phyloP scores from a whole-genome alignment of 2,888 invertebrate genomes.

The Diaphora mendica region DNA sequence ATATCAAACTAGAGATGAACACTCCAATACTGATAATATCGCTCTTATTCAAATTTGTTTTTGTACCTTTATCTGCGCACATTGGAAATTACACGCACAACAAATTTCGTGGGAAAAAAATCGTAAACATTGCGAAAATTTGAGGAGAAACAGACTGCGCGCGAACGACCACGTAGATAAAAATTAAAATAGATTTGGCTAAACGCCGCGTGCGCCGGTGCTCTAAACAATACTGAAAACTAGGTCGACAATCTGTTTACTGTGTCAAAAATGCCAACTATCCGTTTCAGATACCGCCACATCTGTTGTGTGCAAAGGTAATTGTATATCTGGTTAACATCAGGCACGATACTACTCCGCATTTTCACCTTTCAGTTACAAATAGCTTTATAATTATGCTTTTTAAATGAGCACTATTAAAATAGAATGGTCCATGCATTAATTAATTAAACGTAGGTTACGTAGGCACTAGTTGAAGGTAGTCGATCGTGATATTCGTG shows the following conservation, averaged over 20 bases:
- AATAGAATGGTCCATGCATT: slow-evolving; percentile 28
- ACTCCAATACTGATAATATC: slow-evolving; percentile 19
- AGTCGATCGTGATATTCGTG: slow-evolving; percentile 43
- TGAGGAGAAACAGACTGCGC: slow-evolving; percentile 68
- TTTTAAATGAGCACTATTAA: slow-evolving; percentile 33
- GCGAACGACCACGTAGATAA: slow-evolving; percentile 74
- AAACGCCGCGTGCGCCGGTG: slow-evolving; percentile 73
- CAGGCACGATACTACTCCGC: slow-evolving; percentile 21
- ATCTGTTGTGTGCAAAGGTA: slow-evolving; percentile 33
- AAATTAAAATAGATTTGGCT: slow-evolving; percentile 84
- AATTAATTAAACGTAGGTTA: slow-evolving; percentile 11
- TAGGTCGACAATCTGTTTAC: slow-evolving; percentile 82
- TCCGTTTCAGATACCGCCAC: slow-evolving; percentile 44
- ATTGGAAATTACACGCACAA: slow-evolving; percentile 30
- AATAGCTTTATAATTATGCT: slow-evolving; percentile 21
- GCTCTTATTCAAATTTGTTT: slow-evolving; percentile 25
- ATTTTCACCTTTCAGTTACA: not conserved
- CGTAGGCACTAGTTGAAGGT: slow-evolving; percentile 39
- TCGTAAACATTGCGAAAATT: slow-evolving; percentile 80
- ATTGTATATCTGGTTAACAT: slow-evolving; percentile 36
- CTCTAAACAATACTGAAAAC: slow-evolving; percentile 79
- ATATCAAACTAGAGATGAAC: slow-evolving; percentile 29
- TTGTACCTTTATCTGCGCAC: slow-evolving; percentile 31
- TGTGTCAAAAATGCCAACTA: slow-evolving; percentile 75
- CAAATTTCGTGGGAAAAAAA: slow-evolving; percentile 45